Evolutionary conservation across 2,113 vertebrate genomes (phyloP), one percentile per base, ranked within the genome.

Genomic region (Bos indicus): DNA sequence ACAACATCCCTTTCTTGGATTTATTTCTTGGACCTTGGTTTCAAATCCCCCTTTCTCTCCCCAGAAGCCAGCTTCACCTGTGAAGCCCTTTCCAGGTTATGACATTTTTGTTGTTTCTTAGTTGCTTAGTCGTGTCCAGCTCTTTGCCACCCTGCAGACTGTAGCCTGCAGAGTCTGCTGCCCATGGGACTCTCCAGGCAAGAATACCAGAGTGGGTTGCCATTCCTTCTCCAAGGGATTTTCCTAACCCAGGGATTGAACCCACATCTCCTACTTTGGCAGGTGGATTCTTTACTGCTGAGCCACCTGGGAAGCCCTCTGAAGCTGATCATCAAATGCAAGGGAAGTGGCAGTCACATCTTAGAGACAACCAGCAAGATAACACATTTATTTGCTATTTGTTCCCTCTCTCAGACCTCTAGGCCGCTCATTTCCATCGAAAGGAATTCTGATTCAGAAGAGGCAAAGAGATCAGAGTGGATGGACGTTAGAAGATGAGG

Each of bases 341-440:
- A 1, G 46, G 36, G 6, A n/a, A 14, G 25, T 12, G 5, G 16
- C 5, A 62, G n/a, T 3, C 33, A 7, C 3, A 36, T 3, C 19
- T 71, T 60, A 33, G 28, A 15, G 4, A 7, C 4, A 80, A 36
- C 25, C 33, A 62, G 21, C 21, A 9, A 62, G 26, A 6, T 5
- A 46, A 25, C 7, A 30, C 2, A 25, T 28, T 36, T 30, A 19
- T 60, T 91, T 15, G 26, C n/a, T 28, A 64, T 40, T 62, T 21
- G 28, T 51, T 26, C 26, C 28, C 0, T 62, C 43, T 46, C 14
- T 86, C 15, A 5, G 36, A 2, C 30, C 13, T 2, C 16, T 2
- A n/a, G 43, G 0, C 30, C 7, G 14, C 90, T 67, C 43, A 56
- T 40, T 23, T 64, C 52, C 15, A 64, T 1, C 3, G 43, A 67